Percentiles rank a stretch among this genome's conserved stretches.
phyloP scores from a whole-genome alignment of 2,888 invertebrate species.

The Pandemis heparana region DNA sequence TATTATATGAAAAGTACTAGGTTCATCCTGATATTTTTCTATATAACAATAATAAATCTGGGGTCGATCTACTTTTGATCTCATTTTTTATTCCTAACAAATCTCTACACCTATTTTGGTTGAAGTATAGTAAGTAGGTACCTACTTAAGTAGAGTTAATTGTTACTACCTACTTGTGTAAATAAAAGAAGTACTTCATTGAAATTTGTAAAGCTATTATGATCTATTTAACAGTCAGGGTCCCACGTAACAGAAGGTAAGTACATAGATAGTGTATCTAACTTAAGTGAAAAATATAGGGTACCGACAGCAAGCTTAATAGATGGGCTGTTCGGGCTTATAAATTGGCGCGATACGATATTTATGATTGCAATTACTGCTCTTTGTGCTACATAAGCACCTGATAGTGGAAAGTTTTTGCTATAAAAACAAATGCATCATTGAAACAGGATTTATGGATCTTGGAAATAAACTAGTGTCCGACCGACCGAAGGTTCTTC shows the following conservation, averaged over 20 bases:
- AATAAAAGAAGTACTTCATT: too few relatives aligned
- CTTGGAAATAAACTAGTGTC: background rate
- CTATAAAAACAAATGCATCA: slow-evolving; percentile 5
- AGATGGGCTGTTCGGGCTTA: slow-evolving; percentile 64
- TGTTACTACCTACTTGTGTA: too few relatives aligned
- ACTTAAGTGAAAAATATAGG: slow-evolving; percentile 61
- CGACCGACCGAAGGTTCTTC: too few relatives aligned
- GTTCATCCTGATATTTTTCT: too few relatives aligned
- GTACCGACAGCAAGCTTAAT: slow-evolving; percentile 67
- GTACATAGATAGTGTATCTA: slow-evolving; percentile 28
- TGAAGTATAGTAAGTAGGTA: too few relatives aligned
- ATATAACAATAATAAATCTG: too few relatives aligned
- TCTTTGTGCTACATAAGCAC: slow-evolving; percentile 49
- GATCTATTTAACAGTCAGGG: background rate
- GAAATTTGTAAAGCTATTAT: too few relatives aligned
- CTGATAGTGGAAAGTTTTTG: slow-evolving; percentile 20
- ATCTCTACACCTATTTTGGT: too few relatives aligned
- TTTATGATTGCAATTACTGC: slow-evolving; percentile 77
- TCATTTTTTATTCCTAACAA: too few relatives aligned
- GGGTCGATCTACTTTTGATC: too few relatives aligned
- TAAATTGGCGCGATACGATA: slow-evolving; percentile 70
- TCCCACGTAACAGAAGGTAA: background rate
- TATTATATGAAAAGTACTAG: too few relatives aligned
- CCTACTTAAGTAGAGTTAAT: too few relatives aligned
- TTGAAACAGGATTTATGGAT: background rate